These are phyloP conservation scores for Galerucella nymphaeae DNA, from an alignment of 2,888 invertebrate genomes.

Conservation along the genomic window DNA sequence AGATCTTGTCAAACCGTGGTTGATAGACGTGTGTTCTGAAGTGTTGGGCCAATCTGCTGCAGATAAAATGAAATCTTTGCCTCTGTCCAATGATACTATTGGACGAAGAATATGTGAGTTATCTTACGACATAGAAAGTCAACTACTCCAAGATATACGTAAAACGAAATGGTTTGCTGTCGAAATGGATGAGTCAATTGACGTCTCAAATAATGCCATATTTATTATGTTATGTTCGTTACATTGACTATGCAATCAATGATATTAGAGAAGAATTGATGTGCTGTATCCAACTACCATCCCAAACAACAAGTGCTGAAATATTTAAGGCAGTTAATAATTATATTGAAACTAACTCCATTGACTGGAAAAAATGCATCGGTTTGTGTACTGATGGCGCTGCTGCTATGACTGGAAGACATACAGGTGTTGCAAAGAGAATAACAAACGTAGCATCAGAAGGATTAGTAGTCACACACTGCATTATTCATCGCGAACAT, in stretches of 20 bases:
- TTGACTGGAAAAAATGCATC: constrained; percentile 17
- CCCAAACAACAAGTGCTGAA: constrained; percentile 10
- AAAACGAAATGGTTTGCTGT: constrained; percentile 1
- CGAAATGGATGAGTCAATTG: constrained; percentile 10
- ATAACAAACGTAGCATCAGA: constrained; percentile 2
- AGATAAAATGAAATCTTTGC: constrained; percentile 10
- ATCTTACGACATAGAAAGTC: neutral
- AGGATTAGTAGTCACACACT: neutral
- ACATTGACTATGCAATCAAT: constrained; percentile 11
- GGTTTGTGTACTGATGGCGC: constrained; percentile 16
- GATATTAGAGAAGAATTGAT: constrained; percentile 8
- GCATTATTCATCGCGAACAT: constrained; percentile 1
- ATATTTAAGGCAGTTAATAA: constrained; percentile 13
- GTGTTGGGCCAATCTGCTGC: constrained; percentile 7
- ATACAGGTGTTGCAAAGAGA: constrained; percentile 8
- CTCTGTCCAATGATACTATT: constrained; percentile 16
- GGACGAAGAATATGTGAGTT: constrained; percentile 8
- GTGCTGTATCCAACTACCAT: neutral
- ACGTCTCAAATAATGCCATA: constrained; percentile 9
- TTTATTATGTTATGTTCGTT: neutral
- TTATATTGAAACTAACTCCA: constrained; percentile 1
- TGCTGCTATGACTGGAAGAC: constrained; percentile 8
- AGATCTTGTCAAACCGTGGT: constrained; percentile 5
- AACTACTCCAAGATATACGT: constrained; percentile 1
- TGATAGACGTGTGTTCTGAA: constrained; percentile 2